Base-by-base conservation (phyloP, 2,113 vertebrate genomes). In the Catharus minimus region DNA sequence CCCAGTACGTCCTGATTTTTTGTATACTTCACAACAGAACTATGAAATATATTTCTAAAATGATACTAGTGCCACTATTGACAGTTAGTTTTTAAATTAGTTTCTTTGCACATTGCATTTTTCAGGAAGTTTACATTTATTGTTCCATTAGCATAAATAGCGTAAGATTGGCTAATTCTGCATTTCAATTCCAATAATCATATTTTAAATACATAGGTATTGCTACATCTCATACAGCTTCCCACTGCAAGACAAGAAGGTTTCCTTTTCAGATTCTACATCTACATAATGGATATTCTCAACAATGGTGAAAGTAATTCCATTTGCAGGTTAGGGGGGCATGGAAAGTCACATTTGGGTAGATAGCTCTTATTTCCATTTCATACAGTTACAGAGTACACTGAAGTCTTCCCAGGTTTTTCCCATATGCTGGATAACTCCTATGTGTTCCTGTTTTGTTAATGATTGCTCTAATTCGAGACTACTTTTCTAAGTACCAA, bases 401-500 rank as follows among this genome's bases (percentile, higher is more conserved):
- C 27, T 80, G 55, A 76, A 94, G 80, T 18, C 41, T 73, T 82
- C 64, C 22, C 30, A 22, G 67, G 5, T 36, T 72, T 95, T 93
- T 86, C 77, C 85, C 26, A 49, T 44, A 41, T 10, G 44, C 73
- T 39, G 32, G 78, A 74, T 82, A 96, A 95, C 57, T 83, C 78
- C 75, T 87, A 5, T 58, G 66, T 73, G 61, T 73, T 86, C 93
- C 60, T 88, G 69, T 72, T 47, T 8, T 27, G 46, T 61, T 91
- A 93, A 93, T 52, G 74, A 83, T 53, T 78, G 50, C 68, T 92
- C 33, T 82, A 93, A 83, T 91, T 88, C 92, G 77, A 96, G 94
- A 82, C 60, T 58, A 93, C 86, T 96, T 97, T 95, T 96, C 56
- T 92, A 88, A 94, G 91, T 77, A 85, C 39, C 83, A 82, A 83